These are phyloP conservation scores for Pseudolaguvia tuberculata DNA, from an alignment of 2,113 vertebrate species.

Conservation along the genomic window DNA sequence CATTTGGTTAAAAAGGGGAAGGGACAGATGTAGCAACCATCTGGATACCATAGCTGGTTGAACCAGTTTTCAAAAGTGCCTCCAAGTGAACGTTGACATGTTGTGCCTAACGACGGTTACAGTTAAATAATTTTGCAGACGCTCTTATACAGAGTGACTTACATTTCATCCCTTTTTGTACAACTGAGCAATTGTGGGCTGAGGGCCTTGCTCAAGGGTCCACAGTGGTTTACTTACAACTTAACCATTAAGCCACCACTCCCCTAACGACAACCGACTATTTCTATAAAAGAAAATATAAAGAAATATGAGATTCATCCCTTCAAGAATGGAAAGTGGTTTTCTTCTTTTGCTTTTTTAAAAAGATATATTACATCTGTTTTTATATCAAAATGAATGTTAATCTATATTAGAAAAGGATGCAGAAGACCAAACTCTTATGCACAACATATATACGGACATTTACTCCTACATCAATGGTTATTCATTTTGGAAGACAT, in stretches of 20 bases:
- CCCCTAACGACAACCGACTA: too few species aligned
- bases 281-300: not conserved
- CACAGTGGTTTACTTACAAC: too few species aligned
- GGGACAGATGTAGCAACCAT: constrained; percentile 10
- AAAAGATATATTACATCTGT: too few species aligned
- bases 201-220: too few species aligned
- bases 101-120: too few species aligned
- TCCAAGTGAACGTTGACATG: constrained; percentile 22
- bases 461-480: not conserved
- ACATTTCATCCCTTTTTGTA: too few species aligned
- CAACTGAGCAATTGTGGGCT: too few species aligned
- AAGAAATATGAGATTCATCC: not conserved
- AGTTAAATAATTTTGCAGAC: too few species aligned
- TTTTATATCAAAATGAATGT: not conserved
- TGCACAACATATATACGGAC: not conserved
- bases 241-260: too few species aligned
- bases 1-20: not conserved
- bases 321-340: not conserved
- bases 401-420: too few species aligned
- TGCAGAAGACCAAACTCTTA: not conserved
- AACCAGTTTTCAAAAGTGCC: constrained; percentile 24
- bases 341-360: too few species aligned
- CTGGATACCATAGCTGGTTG: constrained; percentile 10
- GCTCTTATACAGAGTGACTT: too few species aligned
- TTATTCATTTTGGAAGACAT: not conserved